Evolutionary conservation across 2,888 invertebrate species (phyloP).

Genomic region (Anaspis maculata): DNA sequence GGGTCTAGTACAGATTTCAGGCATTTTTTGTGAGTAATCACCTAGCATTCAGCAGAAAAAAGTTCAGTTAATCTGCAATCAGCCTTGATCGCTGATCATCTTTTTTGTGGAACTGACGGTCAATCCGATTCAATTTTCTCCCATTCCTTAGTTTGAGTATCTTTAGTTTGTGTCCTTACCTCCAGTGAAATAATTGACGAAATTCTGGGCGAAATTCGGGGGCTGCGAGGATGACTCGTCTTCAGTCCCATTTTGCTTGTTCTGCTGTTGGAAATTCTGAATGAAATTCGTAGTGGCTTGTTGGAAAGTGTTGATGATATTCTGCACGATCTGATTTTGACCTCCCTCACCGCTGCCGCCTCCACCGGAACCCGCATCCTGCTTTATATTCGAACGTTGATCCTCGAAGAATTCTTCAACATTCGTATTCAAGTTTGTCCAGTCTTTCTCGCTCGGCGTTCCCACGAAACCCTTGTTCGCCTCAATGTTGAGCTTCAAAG

Average conservation of each 20-base stretch:
- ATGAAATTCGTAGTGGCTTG: conserved; percentile 15
- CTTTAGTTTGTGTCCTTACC: conserved; percentile 5
- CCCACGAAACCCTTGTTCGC: conserved; percentile 5
- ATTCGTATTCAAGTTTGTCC: conserved; percentile 15
- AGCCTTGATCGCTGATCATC: too few species aligned
- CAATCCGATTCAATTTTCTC: too few species aligned
- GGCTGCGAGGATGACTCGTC: conserved; percentile 11
- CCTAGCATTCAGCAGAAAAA: too few species aligned
- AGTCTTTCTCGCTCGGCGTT: conserved; percentile 10
- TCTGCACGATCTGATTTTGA: conserved; percentile 10
- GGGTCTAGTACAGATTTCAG: too few species aligned
- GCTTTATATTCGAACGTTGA: conserved; percentile 8
- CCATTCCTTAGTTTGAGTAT: not conserved
- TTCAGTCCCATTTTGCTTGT: conserved; percentile 8
- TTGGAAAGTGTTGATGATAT: conserved; percentile 13
- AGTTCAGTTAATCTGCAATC: too few species aligned
- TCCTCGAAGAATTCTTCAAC: conserved; percentile 12
- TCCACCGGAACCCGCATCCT: too few species aligned
- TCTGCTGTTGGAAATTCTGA: conserved; percentile 5
- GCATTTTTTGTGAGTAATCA: too few species aligned
- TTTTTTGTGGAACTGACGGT: too few species aligned
- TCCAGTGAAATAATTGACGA: conserved; percentile 11
- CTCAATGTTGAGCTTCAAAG: conserved; percentile 12
- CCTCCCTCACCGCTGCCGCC: too few species aligned
- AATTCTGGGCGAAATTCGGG: conserved; percentile 15